Base-by-base conservation (phyloP, 2,888 invertebrate genomes). In the Chelonus formosanus region DNA sequence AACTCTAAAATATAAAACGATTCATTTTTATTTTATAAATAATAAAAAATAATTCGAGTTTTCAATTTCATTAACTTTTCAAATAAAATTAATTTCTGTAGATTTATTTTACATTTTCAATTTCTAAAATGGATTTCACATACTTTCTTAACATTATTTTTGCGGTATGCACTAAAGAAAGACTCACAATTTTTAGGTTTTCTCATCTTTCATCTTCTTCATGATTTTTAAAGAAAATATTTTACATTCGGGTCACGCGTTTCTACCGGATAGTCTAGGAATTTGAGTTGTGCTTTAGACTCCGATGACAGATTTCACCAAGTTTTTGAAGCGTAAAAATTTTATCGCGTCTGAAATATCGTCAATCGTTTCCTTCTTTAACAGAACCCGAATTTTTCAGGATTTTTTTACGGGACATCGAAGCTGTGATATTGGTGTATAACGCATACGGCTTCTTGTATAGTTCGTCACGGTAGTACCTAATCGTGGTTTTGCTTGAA, bases 171-270 rank as follows among this genome's bases (percentile, higher is more conserved):
- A 40, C 5, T 3, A 40, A 5, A 6, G 3, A 40, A 40, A 40
- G 40, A 40, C 40, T 4, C 4, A 40, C 5, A 40, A 40, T 40
- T 20, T 40, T 6, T 3, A 58, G 47, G 62, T 64, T 56, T 44
- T 62, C 31, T 35, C 5, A 43, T 52, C 8, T 58, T 63, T 69
- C 65, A 65, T 63, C 50, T 64, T 32, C 31, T 10, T 8, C 34
- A 31, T 35, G 58, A 58, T 59, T 57, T 40, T 40, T 32, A 35
- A 31, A 54, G 58, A 7, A 48, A 35, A 48, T 44, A 40, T 67
- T 70, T 67, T 63, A 64, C 69, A 69, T 67, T 69, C 70, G 50
- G 58, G 68, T 72, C 72, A 72, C 69, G 70, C 67, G 50, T 67
- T 65, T 47, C 36, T 63, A 58, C 54, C 64, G 58, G 67, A 48